phyloP scores from a whole-genome alignment of 2,113 vertebrate genomes.

The Myiopsitta monachus region DNA sequence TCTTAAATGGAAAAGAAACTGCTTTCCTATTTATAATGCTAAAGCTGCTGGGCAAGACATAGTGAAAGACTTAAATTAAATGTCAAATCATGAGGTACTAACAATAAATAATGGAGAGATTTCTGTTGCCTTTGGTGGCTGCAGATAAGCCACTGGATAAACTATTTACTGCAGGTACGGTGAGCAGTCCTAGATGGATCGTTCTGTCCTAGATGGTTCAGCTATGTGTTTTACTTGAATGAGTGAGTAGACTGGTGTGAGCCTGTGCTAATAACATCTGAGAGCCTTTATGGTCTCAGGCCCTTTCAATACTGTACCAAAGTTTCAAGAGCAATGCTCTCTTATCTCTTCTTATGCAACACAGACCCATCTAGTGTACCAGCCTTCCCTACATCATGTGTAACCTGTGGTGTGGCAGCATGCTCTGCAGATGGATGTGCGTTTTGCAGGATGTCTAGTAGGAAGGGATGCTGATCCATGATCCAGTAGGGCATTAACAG shows the following conservation, averaged over 20 bases:
- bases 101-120: slow-evolving; percentile 56
- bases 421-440: neutral
- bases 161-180: slow-evolving; percentile 23
- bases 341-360: neutral
- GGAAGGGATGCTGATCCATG: neutral
- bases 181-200: neutral
- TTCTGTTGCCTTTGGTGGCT: slow-evolving; percentile 42
- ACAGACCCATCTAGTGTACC: neutral
- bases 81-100: slow-evolving; percentile 47
- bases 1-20: slow-evolving; percentile 37
- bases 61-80: slow-evolving; percentile 59
- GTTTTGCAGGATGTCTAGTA: neutral
- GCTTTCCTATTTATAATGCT: slow-evolving; percentile 42
- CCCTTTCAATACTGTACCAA: neutral
- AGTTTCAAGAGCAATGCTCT: neutral
- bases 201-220: neutral
- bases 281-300: neutral
- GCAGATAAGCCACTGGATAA: slow-evolving; percentile 35
- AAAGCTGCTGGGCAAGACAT: slow-evolving; percentile 36
- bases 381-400: neutral
- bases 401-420: neutral
- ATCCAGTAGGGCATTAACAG: neutral
- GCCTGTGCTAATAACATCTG: neutral
- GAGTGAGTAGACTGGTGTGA: neutral
- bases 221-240: neutral